These are phyloP conservation scores for Synanthedon myopaeformis DNA, from an alignment of 2,888 invertebrate species.

Conservation along the genomic window DNA sequence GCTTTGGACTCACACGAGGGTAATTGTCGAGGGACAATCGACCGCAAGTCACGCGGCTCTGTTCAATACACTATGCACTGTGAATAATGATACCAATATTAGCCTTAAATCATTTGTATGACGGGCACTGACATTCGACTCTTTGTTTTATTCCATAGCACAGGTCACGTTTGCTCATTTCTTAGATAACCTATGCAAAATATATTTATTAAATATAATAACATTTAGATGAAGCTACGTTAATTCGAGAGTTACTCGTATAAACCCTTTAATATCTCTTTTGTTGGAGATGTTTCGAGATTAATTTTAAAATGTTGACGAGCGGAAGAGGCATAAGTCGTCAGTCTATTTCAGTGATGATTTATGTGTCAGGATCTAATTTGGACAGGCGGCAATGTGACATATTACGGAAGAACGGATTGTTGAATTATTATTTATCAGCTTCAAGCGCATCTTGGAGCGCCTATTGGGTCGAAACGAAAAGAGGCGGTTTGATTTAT, in stretches of 20 bases:
- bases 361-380: conserved; percentile 45
- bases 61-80: conserved; percentile 33
- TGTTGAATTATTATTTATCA: conserved; percentile 46
- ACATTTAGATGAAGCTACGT: no score
- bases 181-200: conserved; percentile 37
- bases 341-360: conserved; percentile 60
- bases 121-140: background rate
- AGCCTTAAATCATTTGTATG: conserved; percentile 9
- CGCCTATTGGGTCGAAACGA: background rate
- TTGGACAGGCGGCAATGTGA: conserved; percentile 45
- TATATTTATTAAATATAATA: conserved; percentile 32
- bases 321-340: conserved; percentile 44
- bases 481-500: no score
- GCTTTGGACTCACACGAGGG: conserved; percentile 44
- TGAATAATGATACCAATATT: conserved; percentile 49
- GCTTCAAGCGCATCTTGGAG: conserved; percentile 25
- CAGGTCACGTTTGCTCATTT: no score
- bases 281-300: no score
- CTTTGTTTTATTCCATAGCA: background rate
- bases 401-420: conserved; percentile 48
- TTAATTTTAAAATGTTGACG: conserved; percentile 20
- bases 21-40: conserved; percentile 50
- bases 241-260: no score
- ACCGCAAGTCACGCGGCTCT: conserved; percentile 48
- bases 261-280: no score